A percentile compares a stretch with the other conserved stretches of the same genome.
phyloP scores from a whole-genome alignment of 2,888 invertebrate genomes.

The Mellilla xanthometata region DNA sequence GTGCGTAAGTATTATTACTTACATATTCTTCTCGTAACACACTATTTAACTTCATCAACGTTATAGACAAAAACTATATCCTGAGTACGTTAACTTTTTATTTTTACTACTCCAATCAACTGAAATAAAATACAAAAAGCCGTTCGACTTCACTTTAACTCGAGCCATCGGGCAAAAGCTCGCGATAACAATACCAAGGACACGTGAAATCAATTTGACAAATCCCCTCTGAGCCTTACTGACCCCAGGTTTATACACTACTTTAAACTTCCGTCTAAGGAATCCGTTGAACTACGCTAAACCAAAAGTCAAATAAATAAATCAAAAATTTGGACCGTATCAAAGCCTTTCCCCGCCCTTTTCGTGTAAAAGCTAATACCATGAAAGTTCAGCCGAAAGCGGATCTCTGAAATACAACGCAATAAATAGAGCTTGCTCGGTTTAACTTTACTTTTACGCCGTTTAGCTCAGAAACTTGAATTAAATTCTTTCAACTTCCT shows the following conservation, averaged over 20 bases:
- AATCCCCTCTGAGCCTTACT: constrained; percentile 70
- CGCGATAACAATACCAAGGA: constrained; percentile 62
- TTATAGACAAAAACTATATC: too few species aligned
- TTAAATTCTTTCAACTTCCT: constrained; percentile 30
- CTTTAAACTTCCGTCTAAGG: constrained; percentile 13
- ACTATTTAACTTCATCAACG: too few species aligned
- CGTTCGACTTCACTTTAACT: constrained; percentile 25
- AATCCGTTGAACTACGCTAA: too few species aligned
- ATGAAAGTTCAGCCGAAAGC: background rate
- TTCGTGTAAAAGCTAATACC: constrained; percentile 19
- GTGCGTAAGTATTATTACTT: too few species aligned
- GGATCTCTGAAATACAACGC: background rate
- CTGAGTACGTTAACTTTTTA: too few species aligned
- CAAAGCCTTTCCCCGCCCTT: background rate
- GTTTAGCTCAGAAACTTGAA: constrained; percentile 13
- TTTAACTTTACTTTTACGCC: constrained; percentile 8
- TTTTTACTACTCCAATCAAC: too few species aligned
- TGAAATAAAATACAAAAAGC: too few species aligned
- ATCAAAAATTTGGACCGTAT: background rate
- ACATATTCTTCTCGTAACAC: too few species aligned
- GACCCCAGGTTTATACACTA: constrained; percentile 44
- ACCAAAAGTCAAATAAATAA: background rate
- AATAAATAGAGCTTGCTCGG: background rate
- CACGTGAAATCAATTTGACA: constrained; percentile 80
- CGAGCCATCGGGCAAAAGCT: constrained; percentile 50